A percentile compares a stretch with the other conserved stretches of the same genome.
Evolutionary conservation across 2,113 vertebrate species (phyloP).

Genomic region (Petrocephalus zakoni): DNA sequence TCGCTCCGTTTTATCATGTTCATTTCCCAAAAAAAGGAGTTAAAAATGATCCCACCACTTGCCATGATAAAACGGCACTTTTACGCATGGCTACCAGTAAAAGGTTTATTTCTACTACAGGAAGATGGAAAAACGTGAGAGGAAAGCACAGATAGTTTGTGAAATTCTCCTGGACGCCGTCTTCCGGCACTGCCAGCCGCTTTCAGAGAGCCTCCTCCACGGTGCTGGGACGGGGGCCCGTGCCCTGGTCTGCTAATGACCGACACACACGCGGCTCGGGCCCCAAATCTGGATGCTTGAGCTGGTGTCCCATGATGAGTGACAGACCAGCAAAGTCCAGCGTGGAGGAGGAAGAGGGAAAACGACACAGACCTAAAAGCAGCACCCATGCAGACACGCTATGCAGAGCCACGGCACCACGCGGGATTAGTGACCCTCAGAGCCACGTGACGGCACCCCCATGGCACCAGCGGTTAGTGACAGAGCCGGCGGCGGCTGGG

Average conservation of each 20-base stretch:
- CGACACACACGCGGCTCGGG: background rate
- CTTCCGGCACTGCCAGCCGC: background rate
- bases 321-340: background rate
- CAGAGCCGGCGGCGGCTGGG: constrained; percentile 43
- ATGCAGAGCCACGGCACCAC: background rate
- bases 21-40: background rate
- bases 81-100: background rate
- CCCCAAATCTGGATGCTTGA: background rate
- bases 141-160: background rate
- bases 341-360: background rate
- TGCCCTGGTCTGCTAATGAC: background rate
- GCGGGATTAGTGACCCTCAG: background rate
- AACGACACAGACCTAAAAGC: background rate
- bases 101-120: background rate
- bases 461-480: constrained; percentile 11
- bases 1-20: background rate
- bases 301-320: background rate
- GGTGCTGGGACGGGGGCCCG: background rate
- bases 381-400: constrained; percentile 16
- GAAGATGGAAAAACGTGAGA: background rate
- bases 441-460: background rate
- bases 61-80: constrained; percentile 1
- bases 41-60: background rate
- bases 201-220: background rate
- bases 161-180: background rate